Evolutionary conservation across 2,888 invertebrate genomes (phyloP).

Genomic region (Tipula confusa): DNA sequence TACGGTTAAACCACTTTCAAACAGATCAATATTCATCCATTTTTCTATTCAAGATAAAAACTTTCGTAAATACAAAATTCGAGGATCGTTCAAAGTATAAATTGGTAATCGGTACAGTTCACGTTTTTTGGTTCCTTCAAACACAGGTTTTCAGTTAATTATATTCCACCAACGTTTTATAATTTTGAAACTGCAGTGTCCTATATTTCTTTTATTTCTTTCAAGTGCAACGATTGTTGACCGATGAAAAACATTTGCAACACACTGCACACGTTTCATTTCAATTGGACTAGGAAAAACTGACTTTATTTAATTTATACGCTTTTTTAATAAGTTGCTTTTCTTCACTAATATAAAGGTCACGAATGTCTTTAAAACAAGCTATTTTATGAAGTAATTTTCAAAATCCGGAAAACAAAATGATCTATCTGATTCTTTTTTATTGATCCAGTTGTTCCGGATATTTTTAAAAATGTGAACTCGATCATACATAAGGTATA

Average conservation of each 20-base stretch:
- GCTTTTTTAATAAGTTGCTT: background rate
- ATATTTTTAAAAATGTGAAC: conserved; percentile 27
- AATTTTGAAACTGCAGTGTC: no score
- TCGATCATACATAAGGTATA: background rate
- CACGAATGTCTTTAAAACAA: background rate
- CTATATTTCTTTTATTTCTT: background rate
- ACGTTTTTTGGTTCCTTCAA: conserved; percentile 5
- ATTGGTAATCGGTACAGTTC: background rate
- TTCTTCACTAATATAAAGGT: background rate
- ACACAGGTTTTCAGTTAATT: background rate
- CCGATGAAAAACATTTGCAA: background rate
- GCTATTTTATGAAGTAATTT: background rate
- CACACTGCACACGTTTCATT: background rate
- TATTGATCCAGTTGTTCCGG: background rate
- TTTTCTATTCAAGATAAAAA: background rate
- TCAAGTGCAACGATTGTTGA: no score
- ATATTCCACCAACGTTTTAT: background rate
- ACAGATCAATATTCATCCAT: background rate
- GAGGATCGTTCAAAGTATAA: background rate
- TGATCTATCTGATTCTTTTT: background rate
- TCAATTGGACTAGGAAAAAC: background rate
- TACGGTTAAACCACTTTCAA: background rate
- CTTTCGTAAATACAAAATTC: background rate
- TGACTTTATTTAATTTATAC: no score
- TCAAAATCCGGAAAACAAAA: conserved; percentile 27